phyloP scores from a whole-genome alignment of 37 sponge, comb jelly and placozoan species.

The Geodia barretti region DNA sequence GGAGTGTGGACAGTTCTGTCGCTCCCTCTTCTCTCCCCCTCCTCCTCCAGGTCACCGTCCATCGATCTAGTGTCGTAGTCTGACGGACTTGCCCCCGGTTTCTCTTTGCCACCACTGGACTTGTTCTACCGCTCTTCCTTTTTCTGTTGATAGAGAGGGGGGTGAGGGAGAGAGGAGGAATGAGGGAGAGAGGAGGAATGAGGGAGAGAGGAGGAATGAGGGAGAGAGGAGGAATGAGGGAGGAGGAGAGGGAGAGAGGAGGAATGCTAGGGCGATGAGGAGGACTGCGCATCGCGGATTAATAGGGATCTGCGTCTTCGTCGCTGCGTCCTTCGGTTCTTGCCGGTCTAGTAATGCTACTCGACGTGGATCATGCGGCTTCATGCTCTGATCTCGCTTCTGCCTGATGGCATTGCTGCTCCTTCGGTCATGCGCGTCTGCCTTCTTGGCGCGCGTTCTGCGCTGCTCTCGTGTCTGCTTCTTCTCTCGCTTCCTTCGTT shows the following conservation, averaged over 20 bases:
- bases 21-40: not conserved
- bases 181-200: not conserved
- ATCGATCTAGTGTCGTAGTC: not conserved
- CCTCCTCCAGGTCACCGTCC: not conserved
- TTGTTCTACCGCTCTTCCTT: not conserved
- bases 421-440: no score
- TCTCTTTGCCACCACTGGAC: not conserved
- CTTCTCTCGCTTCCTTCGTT: no score
- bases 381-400: no score
- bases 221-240: not conserved
- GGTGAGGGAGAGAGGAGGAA: not conserved
- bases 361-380: no score
- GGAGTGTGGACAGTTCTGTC: constrained; percentile 43
- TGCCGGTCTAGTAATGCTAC: no score
- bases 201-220: not conserved
- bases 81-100: not conserved
- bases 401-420: no score
- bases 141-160: not conserved
- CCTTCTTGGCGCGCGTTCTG: no score
- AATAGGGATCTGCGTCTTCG: no score
- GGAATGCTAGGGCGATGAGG: no score
- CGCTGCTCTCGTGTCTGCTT: no score
- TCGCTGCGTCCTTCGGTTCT: not conserved
- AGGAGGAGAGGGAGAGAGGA: not conserved
- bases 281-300: no score